Evolutionary conservation across 2,888 invertebrate species (phyloP).

Genomic region (Seladonia tumulorum): DNA sequence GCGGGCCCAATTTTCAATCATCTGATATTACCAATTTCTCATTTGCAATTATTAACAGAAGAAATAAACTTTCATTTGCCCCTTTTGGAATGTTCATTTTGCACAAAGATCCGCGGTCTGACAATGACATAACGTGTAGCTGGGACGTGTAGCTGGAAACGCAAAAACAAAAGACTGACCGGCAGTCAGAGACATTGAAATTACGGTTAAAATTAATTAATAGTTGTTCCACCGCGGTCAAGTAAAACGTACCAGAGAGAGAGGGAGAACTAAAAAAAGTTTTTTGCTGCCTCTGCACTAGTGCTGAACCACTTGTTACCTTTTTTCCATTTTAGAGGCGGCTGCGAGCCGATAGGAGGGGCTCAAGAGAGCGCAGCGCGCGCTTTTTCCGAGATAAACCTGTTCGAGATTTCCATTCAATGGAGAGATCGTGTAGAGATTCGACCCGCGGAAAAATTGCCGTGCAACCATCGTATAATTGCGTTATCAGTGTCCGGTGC

Average conservation of each 20-base stretch:
- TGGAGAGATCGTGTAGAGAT: constrained; percentile 73
- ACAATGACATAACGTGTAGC: no score
- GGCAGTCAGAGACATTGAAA: not conserved
- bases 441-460: constrained; percentile 61
- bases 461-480: constrained; percentile 52
- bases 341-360: constrained; percentile 12
- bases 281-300: not conserved
- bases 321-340: constrained; percentile 25
- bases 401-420: constrained; percentile 69
- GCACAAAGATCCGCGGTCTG: no score
- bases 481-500: constrained; percentile 63
- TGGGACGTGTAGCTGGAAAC: no score
- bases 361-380: constrained; percentile 22
- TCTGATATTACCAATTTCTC: no score
- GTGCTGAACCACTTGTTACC: constrained; percentile 33
- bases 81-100: no score
- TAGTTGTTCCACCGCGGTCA: not conserved
- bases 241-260: not conserved
- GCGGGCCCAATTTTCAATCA: no score
- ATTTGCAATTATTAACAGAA: no score
- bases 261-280: not conserved
- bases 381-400: constrained; percentile 56
- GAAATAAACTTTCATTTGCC: no score
- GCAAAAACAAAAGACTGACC: no score
- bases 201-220: not conserved